Conservation (phyloP, 2,888 invertebrate genomes). For the Amphipyra tragopoginis region DNA sequence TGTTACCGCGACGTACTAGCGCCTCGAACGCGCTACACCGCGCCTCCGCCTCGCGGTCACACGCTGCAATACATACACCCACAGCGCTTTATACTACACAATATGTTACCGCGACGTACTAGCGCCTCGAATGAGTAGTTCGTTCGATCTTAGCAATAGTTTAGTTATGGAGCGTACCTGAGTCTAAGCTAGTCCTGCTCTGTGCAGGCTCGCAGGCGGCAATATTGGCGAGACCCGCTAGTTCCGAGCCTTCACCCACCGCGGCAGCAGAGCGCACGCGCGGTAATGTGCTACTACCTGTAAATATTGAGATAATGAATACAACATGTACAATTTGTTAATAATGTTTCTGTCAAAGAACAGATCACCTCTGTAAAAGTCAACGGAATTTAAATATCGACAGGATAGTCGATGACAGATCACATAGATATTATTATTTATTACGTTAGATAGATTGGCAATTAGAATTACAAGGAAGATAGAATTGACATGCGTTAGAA, state of each 20-base stretch:
- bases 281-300: constrained; percentile 79
- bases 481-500: too few species aligned
- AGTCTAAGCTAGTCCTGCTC: constrained; percentile 84
- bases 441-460: too few species aligned
- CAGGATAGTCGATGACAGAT: too few species aligned
- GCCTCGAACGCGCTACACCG: constrained; percentile 80
- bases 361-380: too few species aligned
- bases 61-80: constrained; percentile 16
- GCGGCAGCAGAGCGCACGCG: constrained; percentile 95
- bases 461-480: too few species aligned
- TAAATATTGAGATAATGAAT: background rate
- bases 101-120: too few species aligned
- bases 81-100: too few species aligned
- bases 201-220: constrained; percentile 77
- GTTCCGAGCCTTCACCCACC: constrained; percentile 94
- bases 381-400: too few species aligned
- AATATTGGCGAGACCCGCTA: constrained; percentile 85
- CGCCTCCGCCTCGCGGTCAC: constrained; percentile 68
- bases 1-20: constrained; percentile 74
- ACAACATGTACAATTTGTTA: background rate
- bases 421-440: too few species aligned
- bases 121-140: too few species aligned
- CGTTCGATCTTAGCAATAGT: background rate
- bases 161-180: constrained; percentile 66
- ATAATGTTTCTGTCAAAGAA: too few species aligned